Conservation (phyloP, 2,113 vertebrate genomes). For the Stegostoma tigrinum region DNA sequence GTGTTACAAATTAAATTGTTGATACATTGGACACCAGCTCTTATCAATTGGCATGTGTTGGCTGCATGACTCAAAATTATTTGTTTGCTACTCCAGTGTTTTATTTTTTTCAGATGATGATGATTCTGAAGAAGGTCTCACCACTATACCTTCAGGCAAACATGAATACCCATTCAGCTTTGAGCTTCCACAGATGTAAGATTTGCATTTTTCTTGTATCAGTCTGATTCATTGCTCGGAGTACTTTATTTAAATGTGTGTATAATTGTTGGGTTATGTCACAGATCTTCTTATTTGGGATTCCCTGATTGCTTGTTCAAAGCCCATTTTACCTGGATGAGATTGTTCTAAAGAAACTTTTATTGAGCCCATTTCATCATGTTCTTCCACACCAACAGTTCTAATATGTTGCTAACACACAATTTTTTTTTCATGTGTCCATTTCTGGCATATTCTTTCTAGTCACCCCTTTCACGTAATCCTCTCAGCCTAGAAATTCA, state of each 20-base stretch:
- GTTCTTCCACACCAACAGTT: not conserved
- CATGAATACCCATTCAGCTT: conserved; percentile 99
- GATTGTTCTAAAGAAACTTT: not conserved
- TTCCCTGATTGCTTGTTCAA: not conserved
- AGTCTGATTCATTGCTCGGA: not conserved
- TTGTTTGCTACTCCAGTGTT: not conserved
- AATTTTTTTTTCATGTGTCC: not conserved
- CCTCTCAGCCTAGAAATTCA: not conserved
- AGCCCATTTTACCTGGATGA: not conserved
- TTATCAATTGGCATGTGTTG: not conserved
- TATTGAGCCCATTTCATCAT: not conserved
- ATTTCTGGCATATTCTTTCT: not conserved
- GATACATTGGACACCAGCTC: not conserved
- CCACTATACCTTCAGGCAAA: conserved; percentile 92
- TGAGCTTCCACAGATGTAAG: conserved; percentile 99
- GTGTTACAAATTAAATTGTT: not conserved
- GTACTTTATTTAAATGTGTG: not conserved
- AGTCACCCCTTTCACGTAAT: not conserved
- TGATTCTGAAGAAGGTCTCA: conserved; percentile 91
- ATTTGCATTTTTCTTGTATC: conserved; percentile 38
- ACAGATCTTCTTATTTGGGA: not conserved
- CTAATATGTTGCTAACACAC: not conserved
- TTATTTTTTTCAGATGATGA: conserved; percentile 77
- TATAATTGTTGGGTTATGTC: not conserved
- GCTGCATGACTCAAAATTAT: not conserved